Evolutionary conservation across 1,140 invertebrate genomes (phyloP).

Genomic region (Philotrypesis tridentata): DNA sequence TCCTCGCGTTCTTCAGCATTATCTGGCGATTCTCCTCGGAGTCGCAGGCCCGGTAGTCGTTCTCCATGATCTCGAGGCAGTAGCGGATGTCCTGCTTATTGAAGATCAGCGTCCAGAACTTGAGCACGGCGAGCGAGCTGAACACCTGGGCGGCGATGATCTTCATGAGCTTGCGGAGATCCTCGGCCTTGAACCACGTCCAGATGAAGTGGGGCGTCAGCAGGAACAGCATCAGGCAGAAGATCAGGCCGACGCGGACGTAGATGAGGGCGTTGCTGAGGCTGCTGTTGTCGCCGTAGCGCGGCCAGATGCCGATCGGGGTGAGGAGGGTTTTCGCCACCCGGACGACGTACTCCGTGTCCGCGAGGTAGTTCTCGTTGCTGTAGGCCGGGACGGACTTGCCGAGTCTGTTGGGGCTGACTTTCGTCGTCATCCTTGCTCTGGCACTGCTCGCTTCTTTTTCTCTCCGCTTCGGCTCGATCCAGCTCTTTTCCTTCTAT

Average conservation of each 20-base stretch:
- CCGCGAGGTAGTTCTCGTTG: background rate
- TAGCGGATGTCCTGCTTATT: constrained; percentile 60
- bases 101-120: constrained; percentile 66
- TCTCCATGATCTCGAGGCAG: constrained; percentile 62
- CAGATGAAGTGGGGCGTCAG: constrained; percentile 63
- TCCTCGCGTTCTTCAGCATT: constrained; percentile 64
- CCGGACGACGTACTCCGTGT: constrained; percentile 59
- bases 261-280: constrained; percentile 49
- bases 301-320: constrained; percentile 66
- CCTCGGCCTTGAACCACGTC: constrained; percentile 64
- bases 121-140: constrained; percentile 63
- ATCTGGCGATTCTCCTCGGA: constrained; percentile 59
- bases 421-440: background rate
- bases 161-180: constrained; percentile 66
- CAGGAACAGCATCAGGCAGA: constrained; percentile 63
- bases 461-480: background rate
- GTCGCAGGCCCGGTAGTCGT: constrained; percentile 59
- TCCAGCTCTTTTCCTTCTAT: background rate
- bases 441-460: background rate
- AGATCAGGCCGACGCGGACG: constrained; percentile 57
- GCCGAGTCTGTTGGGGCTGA: background rate
- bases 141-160: constrained; percentile 66
- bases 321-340: constrained; percentile 61
- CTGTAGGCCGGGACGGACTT: background rate
- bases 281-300: constrained; percentile 54